Conservation (phyloP, 2,888 invertebrate species). For the Neoaliturus tenellus region DNA sequence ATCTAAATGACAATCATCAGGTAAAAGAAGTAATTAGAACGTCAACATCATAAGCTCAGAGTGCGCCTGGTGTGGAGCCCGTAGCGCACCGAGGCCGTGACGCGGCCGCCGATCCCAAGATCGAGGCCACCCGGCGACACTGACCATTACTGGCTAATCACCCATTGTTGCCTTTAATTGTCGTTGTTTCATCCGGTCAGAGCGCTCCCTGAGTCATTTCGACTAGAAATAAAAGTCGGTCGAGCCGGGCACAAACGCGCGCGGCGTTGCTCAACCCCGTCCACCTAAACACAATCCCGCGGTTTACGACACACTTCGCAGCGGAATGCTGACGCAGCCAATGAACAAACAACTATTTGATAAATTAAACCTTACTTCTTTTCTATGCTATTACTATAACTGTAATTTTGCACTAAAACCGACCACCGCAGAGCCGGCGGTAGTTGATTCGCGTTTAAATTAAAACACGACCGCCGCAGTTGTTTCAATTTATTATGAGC, state of each 20-base stretch:
- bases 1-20: no score
- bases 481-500: neutral
- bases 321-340: neutral
- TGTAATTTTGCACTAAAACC: no score
- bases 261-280: neutral
- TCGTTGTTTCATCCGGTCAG: constrained; percentile 12
- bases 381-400: no score
- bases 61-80: no score
- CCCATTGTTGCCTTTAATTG: constrained; percentile 46
- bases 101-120: neutral
- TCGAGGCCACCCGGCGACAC: constrained; percentile 7
- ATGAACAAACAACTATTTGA: no score
- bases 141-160: constrained; percentile 27
- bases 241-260: neutral
- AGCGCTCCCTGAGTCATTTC: constrained; percentile 27
- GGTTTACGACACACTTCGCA: neutral
- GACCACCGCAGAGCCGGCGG: neutral
- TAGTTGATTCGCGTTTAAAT: neutral
- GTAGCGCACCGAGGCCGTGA: neutral
- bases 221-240: neutral
- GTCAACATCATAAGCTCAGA: no score
- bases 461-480: neutral
- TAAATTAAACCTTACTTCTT: no score
- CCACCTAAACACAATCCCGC: neutral
- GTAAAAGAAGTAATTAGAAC: no score